Conservation (phyloP, 2,113 vertebrate genomes). For the Megaceryle torquata region DNA sequence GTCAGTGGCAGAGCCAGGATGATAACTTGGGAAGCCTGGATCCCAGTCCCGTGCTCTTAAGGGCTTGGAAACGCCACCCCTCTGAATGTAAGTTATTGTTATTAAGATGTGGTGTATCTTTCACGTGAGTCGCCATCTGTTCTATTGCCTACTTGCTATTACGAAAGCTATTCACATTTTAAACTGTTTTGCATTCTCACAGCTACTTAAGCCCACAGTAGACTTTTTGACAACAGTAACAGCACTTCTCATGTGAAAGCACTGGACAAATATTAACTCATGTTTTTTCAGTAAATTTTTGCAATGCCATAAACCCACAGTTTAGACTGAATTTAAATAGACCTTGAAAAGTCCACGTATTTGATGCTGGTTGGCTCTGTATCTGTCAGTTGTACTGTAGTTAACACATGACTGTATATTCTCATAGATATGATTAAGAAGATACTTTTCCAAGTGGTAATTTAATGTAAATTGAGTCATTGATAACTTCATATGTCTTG, state of each 20-base stretch:
- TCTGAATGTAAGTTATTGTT: conserved; percentile 50
- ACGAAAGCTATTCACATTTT: conserved; percentile 64
- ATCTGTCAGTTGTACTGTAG: background rate
- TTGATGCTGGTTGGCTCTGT: background rate
- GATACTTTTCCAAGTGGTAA: conserved; percentile 19
- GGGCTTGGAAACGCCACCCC: background rate
- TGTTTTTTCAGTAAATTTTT: conserved; percentile 66
- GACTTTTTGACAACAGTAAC: conserved; percentile 59
- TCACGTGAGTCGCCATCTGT: conserved; percentile 26
- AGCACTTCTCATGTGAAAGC: conserved; percentile 32
- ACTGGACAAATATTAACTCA: conserved; percentile 58
- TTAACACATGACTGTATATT: conserved; percentile 9
- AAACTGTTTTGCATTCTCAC: conserved; percentile 50
- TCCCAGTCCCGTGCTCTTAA: background rate
- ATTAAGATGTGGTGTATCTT: conserved; percentile 46
- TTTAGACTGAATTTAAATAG: conserved; percentile 38
- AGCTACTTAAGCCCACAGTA: conserved; percentile 48
- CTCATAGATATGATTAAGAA: background rate
- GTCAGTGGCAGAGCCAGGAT: background rate
- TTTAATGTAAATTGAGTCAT: conserved; percentile 42
- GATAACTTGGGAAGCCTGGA: background rate
- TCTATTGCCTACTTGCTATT: conserved; percentile 51
- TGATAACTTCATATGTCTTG: conserved; percentile 21
- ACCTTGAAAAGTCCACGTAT: conserved; percentile 3
- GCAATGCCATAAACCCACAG: conserved; percentile 46